A percentile compares a stretch with the other conserved stretches of the same genome.
Evolutionary conservation across 2,113 vertebrate species (phyloP).

Genomic region (Melanotaenia duboulayi): DNA sequence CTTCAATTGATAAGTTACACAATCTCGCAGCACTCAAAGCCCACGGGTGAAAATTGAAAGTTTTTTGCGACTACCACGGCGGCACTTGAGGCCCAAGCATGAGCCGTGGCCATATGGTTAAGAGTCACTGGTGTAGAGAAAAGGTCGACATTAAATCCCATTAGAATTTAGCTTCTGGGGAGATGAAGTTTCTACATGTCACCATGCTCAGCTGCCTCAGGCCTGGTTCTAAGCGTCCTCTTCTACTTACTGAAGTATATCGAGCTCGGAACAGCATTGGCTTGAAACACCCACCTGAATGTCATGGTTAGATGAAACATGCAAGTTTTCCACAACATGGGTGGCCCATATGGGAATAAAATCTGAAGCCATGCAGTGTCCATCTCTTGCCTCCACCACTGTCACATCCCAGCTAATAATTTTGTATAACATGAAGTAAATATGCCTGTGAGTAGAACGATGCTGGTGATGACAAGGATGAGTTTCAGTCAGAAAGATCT

Average conservation of each 20-base stretch:
- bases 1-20: too few relatives aligned
- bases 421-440: conserved; percentile 3
- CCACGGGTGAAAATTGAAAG: too few relatives aligned
- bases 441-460: not conserved
- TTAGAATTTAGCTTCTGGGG: not conserved
- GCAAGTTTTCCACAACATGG: not conserved
- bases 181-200: not conserved
- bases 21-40: too few relatives aligned
- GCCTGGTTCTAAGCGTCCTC: too few relatives aligned
- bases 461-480: not conserved
- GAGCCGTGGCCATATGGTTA: too few relatives aligned
- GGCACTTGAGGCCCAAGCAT: too few relatives aligned
- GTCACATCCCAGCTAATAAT: not conserved
- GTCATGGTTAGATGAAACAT: not conserved
- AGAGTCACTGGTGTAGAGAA: not conserved
- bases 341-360: conserved; percentile 20
- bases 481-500: not conserved
- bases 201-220: too few relatives aligned
- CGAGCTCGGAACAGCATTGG: not conserved
- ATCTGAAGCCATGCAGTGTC: not conserved
- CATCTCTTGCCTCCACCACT: not conserved
- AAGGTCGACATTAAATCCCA: not conserved
- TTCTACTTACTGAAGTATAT: too few relatives aligned
- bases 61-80: too few relatives aligned
- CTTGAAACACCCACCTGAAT: not conserved